These are phyloP conservation scores for Protobothrops mucrosquamatus DNA, from an alignment of 2,113 vertebrate genomes.

Conservation along the genomic window DNA sequence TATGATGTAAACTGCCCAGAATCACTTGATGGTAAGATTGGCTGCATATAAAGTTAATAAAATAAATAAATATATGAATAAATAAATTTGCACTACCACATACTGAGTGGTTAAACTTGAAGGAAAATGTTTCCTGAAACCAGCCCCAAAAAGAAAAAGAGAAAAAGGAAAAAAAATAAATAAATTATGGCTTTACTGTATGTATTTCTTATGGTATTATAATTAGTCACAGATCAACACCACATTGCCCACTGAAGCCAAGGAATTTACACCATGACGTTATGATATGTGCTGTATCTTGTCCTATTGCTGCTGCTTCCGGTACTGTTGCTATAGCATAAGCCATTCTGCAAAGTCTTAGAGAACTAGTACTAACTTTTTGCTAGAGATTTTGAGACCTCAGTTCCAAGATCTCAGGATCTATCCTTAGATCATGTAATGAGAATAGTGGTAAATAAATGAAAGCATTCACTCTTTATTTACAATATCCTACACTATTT, in stretches of 20 bases:
- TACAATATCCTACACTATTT: not conserved
- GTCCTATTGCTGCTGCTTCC: not conserved
- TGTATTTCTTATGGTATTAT: not conserved
- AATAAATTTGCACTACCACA: not conserved
- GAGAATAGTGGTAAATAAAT: not conserved
- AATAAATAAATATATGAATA: not conserved
- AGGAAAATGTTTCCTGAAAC: conserved; percentile 19
- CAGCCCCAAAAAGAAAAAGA: not conserved
- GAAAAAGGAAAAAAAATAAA: not conserved
- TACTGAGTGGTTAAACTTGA: not conserved
- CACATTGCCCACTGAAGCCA: not conserved
- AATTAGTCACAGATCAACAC: conserved; percentile 19
- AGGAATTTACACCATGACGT: not conserved
- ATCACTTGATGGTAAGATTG: not conserved
- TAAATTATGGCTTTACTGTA: not conserved
- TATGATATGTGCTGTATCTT: not conserved
- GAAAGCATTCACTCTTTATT: not conserved
- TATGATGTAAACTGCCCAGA: not conserved
- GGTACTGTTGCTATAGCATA: not conserved
- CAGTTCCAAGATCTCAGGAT: not conserved
- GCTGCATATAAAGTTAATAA: not conserved
- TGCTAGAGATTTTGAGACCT: not conserved
- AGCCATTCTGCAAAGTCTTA: not conserved
- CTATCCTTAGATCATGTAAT: not conserved
- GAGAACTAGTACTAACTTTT: not conserved